phyloP scores from a whole-genome alignment of 1,140 invertebrate species.

The Meloidogyne exigua region DNA sequence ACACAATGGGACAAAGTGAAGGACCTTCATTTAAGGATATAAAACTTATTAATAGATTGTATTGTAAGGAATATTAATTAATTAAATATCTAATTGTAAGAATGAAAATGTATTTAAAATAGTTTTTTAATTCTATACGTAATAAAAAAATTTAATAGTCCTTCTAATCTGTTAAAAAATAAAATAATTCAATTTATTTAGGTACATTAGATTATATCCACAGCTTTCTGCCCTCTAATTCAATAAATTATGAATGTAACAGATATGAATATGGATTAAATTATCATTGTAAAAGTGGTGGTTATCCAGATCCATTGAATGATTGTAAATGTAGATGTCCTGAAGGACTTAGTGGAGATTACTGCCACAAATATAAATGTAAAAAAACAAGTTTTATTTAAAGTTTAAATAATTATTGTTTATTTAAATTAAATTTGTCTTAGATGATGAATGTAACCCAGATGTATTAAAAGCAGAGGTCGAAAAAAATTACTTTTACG shows the following conservation, averaged over 20 bases:
- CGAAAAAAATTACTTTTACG: neutral
- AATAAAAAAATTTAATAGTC: no score
- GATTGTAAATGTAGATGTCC: neutral
- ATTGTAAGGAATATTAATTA: no score
- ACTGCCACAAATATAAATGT: neutral
- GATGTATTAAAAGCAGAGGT: neutral
- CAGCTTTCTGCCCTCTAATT: neutral
- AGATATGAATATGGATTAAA: neutral
- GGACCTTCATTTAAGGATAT: neutral
- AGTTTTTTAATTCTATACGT: no score
- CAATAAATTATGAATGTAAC: neutral
- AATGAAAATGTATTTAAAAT: no score
- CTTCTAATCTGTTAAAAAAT: no score
- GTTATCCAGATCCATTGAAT: neutral
- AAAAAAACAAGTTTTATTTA: neutral
- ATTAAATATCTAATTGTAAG: no score
- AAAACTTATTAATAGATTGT: neutral
- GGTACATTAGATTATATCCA: neutral
- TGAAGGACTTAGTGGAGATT: neutral
- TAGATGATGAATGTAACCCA: neutral
- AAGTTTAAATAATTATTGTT: no score
- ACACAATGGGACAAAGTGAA: neutral
- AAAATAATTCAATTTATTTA: neutral
- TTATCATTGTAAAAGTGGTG: neutral
- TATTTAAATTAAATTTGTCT: no score